Evolutionary conservation across 1,140 invertebrate species (phyloP).

Genomic region (Neodiprion virginianus): DNA sequence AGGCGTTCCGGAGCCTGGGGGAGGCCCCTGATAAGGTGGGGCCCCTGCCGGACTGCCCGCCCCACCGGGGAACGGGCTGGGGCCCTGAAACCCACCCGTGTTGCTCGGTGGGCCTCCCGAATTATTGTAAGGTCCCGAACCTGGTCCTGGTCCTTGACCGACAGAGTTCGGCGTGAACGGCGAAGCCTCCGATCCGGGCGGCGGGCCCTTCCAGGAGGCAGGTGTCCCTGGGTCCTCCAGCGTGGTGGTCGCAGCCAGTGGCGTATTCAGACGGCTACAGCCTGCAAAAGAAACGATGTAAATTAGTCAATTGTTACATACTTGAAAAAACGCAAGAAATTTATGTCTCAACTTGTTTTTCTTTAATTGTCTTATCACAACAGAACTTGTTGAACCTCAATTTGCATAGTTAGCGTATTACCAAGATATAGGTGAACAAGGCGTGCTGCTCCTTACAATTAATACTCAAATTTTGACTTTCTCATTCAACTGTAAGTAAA

Average conservation of each 20-base stretch:
- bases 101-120: constrained; percentile 65
- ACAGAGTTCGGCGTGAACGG: constrained; percentile 66
- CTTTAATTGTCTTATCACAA: no score
- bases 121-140: constrained; percentile 58
- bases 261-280: constrained; percentile 71
- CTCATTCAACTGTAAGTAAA: no score
- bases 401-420: no score
- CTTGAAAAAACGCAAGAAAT: no score
- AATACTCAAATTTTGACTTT: no score
- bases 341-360: no score
- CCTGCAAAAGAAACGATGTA: constrained; percentile 54
- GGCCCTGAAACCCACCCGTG: constrained; percentile 65
- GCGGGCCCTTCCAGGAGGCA: constrained; percentile 71
- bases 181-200: constrained; percentile 69
- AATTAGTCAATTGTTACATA: no score
- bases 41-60: constrained; percentile 71
- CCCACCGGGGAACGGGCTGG: constrained; percentile 68
- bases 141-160: constrained; percentile 53
- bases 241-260: constrained; percentile 71
- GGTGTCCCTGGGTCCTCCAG: constrained; percentile 72
- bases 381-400: no score
- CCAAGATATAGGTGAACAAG: no score
- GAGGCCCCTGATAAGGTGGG: constrained; percentile 69
- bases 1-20: constrained; percentile 74
- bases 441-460: no score